Percentiles rank a stretch among this genome's conserved stretches.
These are phyloP conservation scores for Pelmatolapia mariae DNA, from an alignment of 2,113 vertebrate species.

Conservation along the genomic window DNA sequence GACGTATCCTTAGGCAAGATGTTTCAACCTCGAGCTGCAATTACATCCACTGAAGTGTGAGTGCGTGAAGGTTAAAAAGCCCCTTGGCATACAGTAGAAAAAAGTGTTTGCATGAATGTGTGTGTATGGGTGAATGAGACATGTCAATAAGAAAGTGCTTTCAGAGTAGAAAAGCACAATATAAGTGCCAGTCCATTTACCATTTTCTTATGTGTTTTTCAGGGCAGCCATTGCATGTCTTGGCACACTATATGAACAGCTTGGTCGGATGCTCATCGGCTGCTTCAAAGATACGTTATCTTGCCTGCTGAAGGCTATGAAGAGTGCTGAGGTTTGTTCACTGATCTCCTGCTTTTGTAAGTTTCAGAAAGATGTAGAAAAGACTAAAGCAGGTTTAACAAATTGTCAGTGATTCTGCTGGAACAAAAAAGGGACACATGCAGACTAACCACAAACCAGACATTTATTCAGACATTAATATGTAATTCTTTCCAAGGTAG, in stretches of 20 bases:
- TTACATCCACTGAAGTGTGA: not conserved
- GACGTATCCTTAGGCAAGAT: not conserved
- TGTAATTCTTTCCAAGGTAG: not conserved
- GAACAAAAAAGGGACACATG: not conserved
- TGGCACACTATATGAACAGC: constrained; percentile 87
- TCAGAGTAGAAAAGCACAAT: not conserved
- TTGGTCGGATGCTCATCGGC: constrained; percentile 84
- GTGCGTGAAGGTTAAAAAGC: not conserved
- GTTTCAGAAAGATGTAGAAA: not conserved
- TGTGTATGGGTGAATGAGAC: not conserved
- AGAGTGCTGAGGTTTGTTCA: constrained; percentile 78
- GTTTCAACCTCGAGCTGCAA: not conserved
- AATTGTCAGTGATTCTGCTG: not conserved
- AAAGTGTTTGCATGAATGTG: not conserved
- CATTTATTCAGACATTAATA: not conserved
- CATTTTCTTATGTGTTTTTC: constrained; percentile 17
- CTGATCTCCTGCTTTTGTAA: not conserved
- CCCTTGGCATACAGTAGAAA: not conserved
- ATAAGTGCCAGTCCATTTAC: not conserved
- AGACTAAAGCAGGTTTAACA: not conserved
- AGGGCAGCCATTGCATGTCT: constrained; percentile 91
- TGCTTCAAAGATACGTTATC: constrained; percentile 82
- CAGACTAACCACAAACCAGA: not conserved
- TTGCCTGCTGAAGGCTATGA: constrained; percentile 90
- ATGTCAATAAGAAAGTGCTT: not conserved